phyloP scores from a whole-genome alignment of 1,140 invertebrate species.

The Anoplophora glabripennis region DNA sequence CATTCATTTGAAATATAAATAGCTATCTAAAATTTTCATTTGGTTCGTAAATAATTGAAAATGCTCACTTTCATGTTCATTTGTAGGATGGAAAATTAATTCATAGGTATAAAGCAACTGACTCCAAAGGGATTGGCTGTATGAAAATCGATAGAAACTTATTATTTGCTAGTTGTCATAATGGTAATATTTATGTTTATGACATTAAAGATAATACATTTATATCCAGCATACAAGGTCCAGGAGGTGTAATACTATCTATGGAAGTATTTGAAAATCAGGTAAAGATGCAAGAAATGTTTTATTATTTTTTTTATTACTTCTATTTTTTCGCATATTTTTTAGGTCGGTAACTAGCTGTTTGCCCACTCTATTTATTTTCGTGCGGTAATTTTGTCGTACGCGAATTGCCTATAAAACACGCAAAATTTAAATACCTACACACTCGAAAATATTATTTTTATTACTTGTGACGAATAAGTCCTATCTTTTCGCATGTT shows the following conservation, averaged over 20 bases:
- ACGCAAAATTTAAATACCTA: too few relatives aligned
- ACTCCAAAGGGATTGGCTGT: slow-evolving; percentile 53
- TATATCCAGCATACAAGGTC: slow-evolving; percentile 51
- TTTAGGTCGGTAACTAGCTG: too few relatives aligned
- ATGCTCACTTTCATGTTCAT: slow-evolving; percentile 4
- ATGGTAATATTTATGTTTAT: slow-evolving; percentile 58
- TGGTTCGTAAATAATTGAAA: slow-evolving; percentile 39
- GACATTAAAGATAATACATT: slow-evolving; percentile 44
- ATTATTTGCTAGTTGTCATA: slow-evolving; percentile 57
- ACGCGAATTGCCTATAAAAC: too few relatives aligned
- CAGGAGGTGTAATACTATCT: slow-evolving; percentile 55
- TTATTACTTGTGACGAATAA: too few relatives aligned
- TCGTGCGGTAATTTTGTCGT: too few relatives aligned
- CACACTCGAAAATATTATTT: too few relatives aligned
- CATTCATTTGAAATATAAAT: slow-evolving; percentile 32
- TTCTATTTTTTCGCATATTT: background rate
- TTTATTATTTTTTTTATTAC: background rate
- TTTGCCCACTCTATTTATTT: too few relatives aligned
- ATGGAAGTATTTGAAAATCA: slow-evolving; percentile 54
- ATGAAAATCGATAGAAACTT: slow-evolving; percentile 52
- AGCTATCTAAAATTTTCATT: background rate
- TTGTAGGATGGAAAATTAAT: slow-evolving; percentile 54
- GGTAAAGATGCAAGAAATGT: slow-evolving; percentile 47
- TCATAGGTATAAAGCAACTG: slow-evolving; percentile 50
- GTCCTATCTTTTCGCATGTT: too few relatives aligned